Conservation (phyloP, 2,888 invertebrate genomes). For the Trachelus iudaicus region DNA sequence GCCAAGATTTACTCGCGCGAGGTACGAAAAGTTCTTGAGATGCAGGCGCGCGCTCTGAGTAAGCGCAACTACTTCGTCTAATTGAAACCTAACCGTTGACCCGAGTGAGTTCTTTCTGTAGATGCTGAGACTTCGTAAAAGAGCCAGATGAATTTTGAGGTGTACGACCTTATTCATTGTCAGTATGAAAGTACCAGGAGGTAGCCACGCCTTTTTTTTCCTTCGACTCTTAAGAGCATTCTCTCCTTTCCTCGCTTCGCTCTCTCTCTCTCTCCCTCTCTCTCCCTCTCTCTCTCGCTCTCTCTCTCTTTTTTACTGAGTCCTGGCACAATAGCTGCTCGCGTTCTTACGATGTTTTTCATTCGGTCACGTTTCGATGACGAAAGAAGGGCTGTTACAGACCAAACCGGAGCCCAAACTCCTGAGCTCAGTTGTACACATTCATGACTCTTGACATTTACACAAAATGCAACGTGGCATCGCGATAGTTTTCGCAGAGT, state of each 20-base stretch:
- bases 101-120: not conserved
- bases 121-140: not conserved
- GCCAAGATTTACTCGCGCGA: not conserved
- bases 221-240: slow-evolving; percentile 6
- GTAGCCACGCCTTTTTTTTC: not conserved
- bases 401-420: slow-evolving; percentile 5
- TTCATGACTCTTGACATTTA: not conserved
- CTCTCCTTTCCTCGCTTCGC: not conserved
- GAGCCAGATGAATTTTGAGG: not conserved
- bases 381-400: not conserved
- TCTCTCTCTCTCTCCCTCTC: slow-evolving; percentile 5
- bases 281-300: too few species aligned
- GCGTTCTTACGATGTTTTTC: slow-evolving; percentile 22
- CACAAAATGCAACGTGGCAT: not conserved
- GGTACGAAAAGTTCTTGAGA: not conserved
- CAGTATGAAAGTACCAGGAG: not conserved
- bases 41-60: too few species aligned
- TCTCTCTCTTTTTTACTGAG: not conserved
- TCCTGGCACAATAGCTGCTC: slow-evolving; percentile 14
- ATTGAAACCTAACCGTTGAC: not conserved
- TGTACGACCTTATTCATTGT: not conserved
- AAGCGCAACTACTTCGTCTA: not conserved
- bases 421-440: not conserved
- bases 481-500: not conserved
- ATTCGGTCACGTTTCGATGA: slow-evolving; percentile 25